Percentiles rank a stretch among this genome's conserved stretches.
phyloP scores from a whole-genome alignment of 2,797 vertebrate species.

The Channallabes apus region DNA sequence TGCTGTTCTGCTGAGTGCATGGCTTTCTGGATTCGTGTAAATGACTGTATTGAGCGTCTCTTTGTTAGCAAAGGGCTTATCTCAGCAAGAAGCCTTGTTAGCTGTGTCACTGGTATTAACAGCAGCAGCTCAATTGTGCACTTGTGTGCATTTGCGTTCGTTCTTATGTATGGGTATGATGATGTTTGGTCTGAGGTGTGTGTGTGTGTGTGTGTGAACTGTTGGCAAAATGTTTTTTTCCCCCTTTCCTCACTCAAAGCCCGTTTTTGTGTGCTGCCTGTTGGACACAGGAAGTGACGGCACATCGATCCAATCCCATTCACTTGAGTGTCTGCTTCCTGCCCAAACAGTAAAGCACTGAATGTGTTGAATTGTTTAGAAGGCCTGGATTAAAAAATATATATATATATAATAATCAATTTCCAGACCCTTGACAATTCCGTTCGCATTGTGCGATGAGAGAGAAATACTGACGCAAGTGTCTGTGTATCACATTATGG shows the following conservation, averaged over 20 bases:
- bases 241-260: conserved; percentile 20
- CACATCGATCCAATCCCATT: conserved; percentile 11
- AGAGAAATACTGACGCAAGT: neutral
- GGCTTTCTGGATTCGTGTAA: conserved; percentile 38
- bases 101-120: conserved; percentile 50
- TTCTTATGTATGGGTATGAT: neutral
- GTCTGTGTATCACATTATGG: neutral
- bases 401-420: too few relatives aligned
- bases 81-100: conserved; percentile 55
- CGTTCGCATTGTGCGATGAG: neutral
- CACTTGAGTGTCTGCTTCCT: conserved; percentile 28
- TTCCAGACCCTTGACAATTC: neutral
- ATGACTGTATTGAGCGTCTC: conserved; percentile 52
- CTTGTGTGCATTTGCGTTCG: neutral
- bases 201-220: neutral
- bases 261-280: conserved; percentile 32
- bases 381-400: neutral
- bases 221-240: conserved; percentile 1
- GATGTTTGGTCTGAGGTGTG: neutral
- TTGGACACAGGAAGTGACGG: conserved; percentile 29
- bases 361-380: conserved; percentile 20
- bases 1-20: conserved; percentile 15
- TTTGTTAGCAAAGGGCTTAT: conserved; percentile 56
- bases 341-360: conserved; percentile 12
- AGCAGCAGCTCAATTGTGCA: conserved; percentile 31